phyloP scores from a whole-genome alignment of 2,113 vertebrate genomes.

The Lophura nycthemera region DNA sequence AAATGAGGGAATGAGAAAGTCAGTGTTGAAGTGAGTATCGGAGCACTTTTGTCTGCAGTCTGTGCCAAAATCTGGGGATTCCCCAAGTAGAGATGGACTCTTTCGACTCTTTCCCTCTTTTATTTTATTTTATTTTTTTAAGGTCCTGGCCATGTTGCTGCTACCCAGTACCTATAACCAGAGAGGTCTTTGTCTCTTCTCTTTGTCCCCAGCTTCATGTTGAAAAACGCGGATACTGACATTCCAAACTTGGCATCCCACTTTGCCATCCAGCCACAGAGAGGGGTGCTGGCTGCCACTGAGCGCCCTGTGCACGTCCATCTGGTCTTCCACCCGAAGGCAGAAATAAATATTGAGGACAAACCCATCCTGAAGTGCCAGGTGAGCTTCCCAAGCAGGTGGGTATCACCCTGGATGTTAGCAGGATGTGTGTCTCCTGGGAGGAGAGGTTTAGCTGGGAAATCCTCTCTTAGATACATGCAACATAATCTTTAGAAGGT shows the following conservation, averaged over 20 bases:
- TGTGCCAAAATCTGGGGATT: not conserved
- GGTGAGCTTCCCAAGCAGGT: constrained; percentile 69
- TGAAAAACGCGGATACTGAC: constrained; percentile 62
- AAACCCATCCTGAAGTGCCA: constrained; percentile 85
- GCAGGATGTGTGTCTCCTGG: not conserved
- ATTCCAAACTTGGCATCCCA: constrained; percentile 71
- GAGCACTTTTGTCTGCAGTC: not conserved
- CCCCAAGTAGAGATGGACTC: not conserved
- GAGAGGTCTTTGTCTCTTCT: not conserved
- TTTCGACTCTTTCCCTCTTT: not conserved
- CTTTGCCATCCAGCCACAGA: constrained; percentile 81
- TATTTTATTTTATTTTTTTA: not conserved
- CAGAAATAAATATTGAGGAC: constrained; percentile 80
- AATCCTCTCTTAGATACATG: not conserved
- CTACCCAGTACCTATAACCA: not conserved
- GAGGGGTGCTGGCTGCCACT: constrained; percentile 72
- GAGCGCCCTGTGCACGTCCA: constrained; percentile 78
- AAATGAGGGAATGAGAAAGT: not conserved
- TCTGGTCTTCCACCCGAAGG: constrained; percentile 79
- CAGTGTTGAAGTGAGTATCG: fast-evolving
- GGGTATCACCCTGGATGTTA: too few species aligned
- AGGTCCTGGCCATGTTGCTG: not conserved
- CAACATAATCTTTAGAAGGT: not conserved
- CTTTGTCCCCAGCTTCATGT: constrained; percentile 78
- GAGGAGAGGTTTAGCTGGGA: not conserved